phyloP scores from a whole-genome alignment of 2,888 invertebrate species.

The Yponomeuta evonymella region DNA sequence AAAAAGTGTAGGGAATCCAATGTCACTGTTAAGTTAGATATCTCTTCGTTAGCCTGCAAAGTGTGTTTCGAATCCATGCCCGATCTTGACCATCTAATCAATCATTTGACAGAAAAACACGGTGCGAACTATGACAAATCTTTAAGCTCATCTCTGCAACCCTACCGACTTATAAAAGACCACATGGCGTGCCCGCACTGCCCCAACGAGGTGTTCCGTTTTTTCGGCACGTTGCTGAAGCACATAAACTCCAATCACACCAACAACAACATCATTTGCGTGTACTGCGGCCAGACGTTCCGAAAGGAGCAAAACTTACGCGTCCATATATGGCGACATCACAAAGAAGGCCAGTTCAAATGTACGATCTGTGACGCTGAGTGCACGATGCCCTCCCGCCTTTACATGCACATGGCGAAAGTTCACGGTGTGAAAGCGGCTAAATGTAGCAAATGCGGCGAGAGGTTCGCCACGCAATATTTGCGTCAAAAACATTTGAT shows the following conservation, averaged over 20 bases:
- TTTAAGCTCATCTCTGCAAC: constrained; percentile 61
- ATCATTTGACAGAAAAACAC: constrained; percentile 60
- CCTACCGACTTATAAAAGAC: constrained; percentile 57
- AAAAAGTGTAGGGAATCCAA: constrained; percentile 63
- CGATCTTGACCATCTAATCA: constrained; percentile 51
- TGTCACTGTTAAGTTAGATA: constrained; percentile 64
- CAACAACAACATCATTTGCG: constrained; percentile 65
- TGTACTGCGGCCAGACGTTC: constrained; percentile 64
- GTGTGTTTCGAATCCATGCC: constrained; percentile 55
- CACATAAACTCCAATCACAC: constrained; percentile 66
- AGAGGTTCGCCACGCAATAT: constrained; percentile 69
- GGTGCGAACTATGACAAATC: constrained; percentile 59
- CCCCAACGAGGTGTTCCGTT: constrained; percentile 54
- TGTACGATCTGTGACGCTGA: constrained; percentile 59
- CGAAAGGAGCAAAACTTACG: constrained; percentile 62
- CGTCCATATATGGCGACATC: constrained; percentile 66
- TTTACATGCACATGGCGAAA: constrained; percentile 68
- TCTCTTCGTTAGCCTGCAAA: constrained; percentile 58
- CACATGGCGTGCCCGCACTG: constrained; percentile 63
- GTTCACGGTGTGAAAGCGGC: constrained; percentile 63
- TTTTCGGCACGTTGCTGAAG: constrained; percentile 63
- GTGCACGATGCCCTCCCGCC: constrained; percentile 62
- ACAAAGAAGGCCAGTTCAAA: constrained; percentile 59
- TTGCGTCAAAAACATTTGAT: constrained; percentile 72
- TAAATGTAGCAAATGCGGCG: constrained; percentile 61